Percentiles rank a stretch among this genome's conserved stretches.
These are phyloP conservation scores for Pionites leucogaster DNA, from an alignment of 2,113 vertebrate genomes.

Conservation along the genomic window DNA sequence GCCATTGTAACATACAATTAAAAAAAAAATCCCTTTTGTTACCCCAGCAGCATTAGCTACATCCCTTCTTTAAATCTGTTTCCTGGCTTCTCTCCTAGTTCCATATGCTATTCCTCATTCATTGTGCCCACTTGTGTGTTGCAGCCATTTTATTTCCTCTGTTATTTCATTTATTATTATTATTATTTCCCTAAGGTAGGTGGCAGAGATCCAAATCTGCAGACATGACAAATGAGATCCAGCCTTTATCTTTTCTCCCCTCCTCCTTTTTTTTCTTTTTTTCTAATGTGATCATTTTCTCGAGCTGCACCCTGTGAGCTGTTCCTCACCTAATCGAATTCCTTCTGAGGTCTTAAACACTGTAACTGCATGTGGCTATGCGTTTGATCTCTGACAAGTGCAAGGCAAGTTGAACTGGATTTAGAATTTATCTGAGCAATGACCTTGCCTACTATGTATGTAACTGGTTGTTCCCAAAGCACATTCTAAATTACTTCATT, in stretches of 20 bases:
- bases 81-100: conserved; percentile 2
- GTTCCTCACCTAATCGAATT: conserved; percentile 42
- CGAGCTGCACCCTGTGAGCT: background rate
- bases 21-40: background rate
- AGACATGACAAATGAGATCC: background rate
- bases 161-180: background rate
- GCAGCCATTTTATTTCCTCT: conserved; percentile 21
- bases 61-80: background rate
- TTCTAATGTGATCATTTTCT: background rate
- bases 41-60: background rate
- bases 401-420: conserved; percentile 23
- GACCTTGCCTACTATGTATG: background rate
- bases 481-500: background rate
- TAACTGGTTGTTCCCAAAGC: background rate
- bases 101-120: background rate
- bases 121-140: background rate
- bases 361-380: background rate
- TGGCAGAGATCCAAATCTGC: background rate
- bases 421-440: background rate
- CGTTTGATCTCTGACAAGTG: conserved; percentile 25
- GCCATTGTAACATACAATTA: background rate
- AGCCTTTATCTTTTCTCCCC: background rate
- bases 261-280: background rate
- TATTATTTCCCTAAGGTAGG: background rate
- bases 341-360: conserved; percentile 1